Evolutionary conservation across 1,140 invertebrate genomes (phyloP).

Genomic region (Aleiodes sp.): DNA sequence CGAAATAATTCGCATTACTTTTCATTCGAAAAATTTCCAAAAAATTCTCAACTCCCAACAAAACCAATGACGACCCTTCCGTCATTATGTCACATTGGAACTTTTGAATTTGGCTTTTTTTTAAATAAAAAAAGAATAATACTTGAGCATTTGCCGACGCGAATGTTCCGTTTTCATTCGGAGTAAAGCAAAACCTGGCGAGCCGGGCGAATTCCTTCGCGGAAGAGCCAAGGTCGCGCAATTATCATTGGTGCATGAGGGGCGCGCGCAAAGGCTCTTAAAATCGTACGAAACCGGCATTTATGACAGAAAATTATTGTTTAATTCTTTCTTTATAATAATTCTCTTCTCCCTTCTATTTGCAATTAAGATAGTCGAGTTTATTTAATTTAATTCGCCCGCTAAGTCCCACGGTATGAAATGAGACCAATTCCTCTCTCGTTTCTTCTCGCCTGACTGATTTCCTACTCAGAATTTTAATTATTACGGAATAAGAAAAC

Average conservation of each 20-base stretch:
- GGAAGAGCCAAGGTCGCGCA: constrained; percentile 61
- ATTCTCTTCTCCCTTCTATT: background rate
- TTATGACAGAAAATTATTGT: constrained; percentile 39
- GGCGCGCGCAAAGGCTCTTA: constrained; percentile 45
- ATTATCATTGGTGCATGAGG: constrained; percentile 53
- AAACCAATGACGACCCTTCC: constrained; percentile 24
- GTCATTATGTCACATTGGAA: constrained; percentile 32
- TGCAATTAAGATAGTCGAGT: background rate
- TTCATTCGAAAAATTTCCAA: too few relatives aligned
- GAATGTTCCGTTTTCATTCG: constrained; percentile 26
- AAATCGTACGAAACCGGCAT: constrained; percentile 34
- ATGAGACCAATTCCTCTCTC: background rate
- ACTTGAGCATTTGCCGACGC: background rate
- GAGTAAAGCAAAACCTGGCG: constrained; percentile 18
- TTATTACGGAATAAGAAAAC: background rate
- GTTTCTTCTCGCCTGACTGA: background rate
- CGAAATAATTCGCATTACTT: too few relatives aligned
- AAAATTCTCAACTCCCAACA: background rate
- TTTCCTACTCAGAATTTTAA: constrained; percentile 7
- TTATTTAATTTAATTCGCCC: background rate
- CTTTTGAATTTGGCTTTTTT: background rate
- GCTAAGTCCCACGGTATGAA: background rate
- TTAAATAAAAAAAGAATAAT: background rate
- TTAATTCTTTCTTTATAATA: constrained; percentile 17
- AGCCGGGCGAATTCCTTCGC: constrained; percentile 55